Conservation (phyloP, 2,113 vertebrate species). For the Ameiurus melas region DNA sequence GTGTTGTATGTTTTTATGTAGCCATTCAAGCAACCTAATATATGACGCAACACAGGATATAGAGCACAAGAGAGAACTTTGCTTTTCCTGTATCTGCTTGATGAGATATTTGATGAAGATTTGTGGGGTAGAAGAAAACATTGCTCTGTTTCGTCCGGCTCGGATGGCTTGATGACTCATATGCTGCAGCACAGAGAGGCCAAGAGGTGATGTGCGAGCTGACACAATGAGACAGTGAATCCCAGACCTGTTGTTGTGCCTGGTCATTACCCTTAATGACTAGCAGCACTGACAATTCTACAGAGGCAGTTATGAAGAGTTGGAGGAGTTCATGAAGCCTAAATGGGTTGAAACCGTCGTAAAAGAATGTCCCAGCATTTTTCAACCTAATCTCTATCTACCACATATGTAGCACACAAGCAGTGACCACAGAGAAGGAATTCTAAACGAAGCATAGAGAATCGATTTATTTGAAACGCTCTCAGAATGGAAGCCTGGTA, state of each 20-base stretch:
- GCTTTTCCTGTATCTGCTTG: neutral
- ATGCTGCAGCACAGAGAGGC: neutral
- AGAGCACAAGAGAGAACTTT: neutral
- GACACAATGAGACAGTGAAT: conserved; percentile 1
- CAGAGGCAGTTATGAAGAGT: neutral
- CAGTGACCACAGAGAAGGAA: neutral
- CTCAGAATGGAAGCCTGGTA: neutral
- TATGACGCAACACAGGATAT: neutral
- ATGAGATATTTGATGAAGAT: neutral
- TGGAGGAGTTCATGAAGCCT: neutral
- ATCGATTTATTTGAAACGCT: neutral
- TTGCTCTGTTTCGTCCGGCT: conserved; percentile 9
- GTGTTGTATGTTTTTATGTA: neutral
- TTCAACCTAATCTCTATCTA: neutral
- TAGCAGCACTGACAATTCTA: neutral
- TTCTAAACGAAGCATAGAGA: neutral
- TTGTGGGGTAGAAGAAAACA: neutral
- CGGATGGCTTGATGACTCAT: conserved; percentile 11
- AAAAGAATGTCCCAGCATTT: neutral
- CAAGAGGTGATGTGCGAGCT: neutral
- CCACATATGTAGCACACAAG: neutral
- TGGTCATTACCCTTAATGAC: conserved; percentile 21
- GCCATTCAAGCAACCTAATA: neutral
- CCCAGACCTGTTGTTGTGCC: neutral
- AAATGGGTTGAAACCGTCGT: neutral